Evolutionary conservation across 2,113 vertebrate genomes (phyloP).

Genomic region (Mastomys natalensis): DNA sequence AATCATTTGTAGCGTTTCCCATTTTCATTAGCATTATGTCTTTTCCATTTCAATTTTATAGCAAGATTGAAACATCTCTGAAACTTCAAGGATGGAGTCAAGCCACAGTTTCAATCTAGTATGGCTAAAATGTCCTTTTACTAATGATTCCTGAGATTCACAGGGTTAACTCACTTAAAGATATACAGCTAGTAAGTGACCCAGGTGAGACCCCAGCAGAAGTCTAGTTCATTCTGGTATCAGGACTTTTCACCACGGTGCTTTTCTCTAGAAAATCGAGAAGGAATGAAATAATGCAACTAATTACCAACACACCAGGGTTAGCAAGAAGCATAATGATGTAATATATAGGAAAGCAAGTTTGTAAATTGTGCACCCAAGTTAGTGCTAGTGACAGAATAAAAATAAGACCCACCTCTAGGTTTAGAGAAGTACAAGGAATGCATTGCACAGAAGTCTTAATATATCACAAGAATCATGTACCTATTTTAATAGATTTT

Average conservation of each 20-base stretch:
- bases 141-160: neutral
- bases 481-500: neutral
- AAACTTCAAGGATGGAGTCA: conserved; percentile 58
- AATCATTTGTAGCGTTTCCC: conserved; percentile 70
- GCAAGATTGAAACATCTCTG: conserved; percentile 59
- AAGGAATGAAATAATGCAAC: neutral
- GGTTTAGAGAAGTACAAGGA: neutral
- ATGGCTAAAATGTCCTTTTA: conserved; percentile 26
- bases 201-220: neutral
- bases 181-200: neutral
- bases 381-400: neutral
- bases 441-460: neutral
- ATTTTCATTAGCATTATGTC: conserved; percentile 79
- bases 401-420: neutral
- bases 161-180: conserved; percentile 18
- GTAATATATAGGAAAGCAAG: neutral
- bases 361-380: neutral
- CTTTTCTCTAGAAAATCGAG: neutral
- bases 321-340: neutral
- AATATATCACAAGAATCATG: neutral
- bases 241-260: neutral
- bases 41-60: conserved; percentile 71
- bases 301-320: neutral
- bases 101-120: conserved; percentile 38
- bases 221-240: neutral